phyloP scores from a whole-genome alignment of 2,113 vertebrate genomes.

The Spilogale gracilis region DNA sequence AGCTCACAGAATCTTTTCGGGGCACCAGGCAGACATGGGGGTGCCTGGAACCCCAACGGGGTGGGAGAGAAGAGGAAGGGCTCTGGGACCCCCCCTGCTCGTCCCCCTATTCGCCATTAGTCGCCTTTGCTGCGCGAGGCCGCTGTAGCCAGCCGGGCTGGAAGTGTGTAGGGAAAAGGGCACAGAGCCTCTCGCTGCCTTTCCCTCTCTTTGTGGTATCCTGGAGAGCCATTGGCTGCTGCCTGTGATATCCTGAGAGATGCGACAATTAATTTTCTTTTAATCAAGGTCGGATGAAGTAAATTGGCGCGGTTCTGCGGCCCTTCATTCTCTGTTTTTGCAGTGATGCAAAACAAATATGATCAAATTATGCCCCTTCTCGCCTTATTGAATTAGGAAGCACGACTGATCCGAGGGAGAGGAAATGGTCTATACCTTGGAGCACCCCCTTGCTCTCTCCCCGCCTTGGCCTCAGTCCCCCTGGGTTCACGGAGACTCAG shows the following conservation, averaged over 20 bases:
- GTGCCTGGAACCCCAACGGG: background rate
- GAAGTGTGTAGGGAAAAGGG: background rate
- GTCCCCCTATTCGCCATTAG: background rate
- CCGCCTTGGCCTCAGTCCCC: slow-evolving; percentile 74
- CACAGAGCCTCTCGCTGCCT: slow-evolving; percentile 37
- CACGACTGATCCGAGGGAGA: slow-evolving; percentile 97
- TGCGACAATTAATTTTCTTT: slow-evolving; percentile 99
- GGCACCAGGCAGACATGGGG: background rate
- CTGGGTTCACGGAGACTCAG: background rate
- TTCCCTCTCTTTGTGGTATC: slow-evolving; percentile 86
- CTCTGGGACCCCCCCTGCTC: background rate
- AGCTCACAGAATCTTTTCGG: background rate
- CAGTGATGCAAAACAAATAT: slow-evolving; percentile 99
- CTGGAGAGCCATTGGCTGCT: slow-evolving; percentile 94
- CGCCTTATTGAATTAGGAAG: slow-evolving; percentile 99
- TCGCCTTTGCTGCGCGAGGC: accelerated
- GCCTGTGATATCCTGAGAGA: slow-evolving; percentile 99
- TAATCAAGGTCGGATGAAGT: slow-evolving; percentile 99
- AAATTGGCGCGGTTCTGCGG: slow-evolving; percentile 98
- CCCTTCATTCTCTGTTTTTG: slow-evolving; percentile 99
- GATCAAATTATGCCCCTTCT: slow-evolving; percentile 99
- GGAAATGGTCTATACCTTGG: slow-evolving; percentile 88
- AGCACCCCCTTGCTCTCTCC: slow-evolving; percentile 64
- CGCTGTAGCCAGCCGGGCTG: background rate
- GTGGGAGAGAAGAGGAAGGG: background rate